A percentile compares a stretch with the other conserved stretches of the same genome.
phyloP scores from a whole-genome alignment of 1,140 invertebrate genomes.

The Pinna nobilis region DNA sequence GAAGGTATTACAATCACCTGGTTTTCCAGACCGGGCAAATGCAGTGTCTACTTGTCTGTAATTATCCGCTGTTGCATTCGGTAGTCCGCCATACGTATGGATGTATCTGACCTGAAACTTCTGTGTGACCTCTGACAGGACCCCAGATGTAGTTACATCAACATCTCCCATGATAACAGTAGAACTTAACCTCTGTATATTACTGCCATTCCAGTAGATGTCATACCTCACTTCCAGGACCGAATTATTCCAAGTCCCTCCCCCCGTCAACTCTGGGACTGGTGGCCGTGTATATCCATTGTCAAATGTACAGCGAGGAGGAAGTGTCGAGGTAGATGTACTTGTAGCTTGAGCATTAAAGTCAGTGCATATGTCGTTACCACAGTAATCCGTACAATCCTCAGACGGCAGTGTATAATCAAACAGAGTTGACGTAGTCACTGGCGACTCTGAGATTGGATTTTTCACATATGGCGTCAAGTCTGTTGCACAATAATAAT shows the following conservation, averaged over 20 bases:
- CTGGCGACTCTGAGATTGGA: not conserved
- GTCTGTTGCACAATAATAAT: slow-evolving; percentile 39
- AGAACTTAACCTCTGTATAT: slow-evolving; percentile 37
- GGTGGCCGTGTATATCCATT: slow-evolving; percentile 42
- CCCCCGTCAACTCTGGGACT: slow-evolving; percentile 5
- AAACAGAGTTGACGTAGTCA: slow-evolving; percentile 31
- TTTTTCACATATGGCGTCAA: slow-evolving; percentile 32
- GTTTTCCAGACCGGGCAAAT: slow-evolving; percentile 37
- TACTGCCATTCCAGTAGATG: slow-evolving; percentile 41
- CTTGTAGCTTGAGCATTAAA: not conserved
- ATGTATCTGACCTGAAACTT: slow-evolving; percentile 35
- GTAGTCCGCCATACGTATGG: slow-evolving; percentile 18
- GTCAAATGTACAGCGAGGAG: slow-evolving; percentile 48
- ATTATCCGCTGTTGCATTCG: slow-evolving; percentile 25
- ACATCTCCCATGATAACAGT: slow-evolving; percentile 43
- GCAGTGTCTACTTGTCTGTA: slow-evolving; percentile 22
- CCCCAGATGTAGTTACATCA: not conserved
- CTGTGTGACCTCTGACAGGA: slow-evolving; percentile 35
- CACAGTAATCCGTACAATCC: slow-evolving; percentile 22
- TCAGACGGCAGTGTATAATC: slow-evolving; percentile 25
- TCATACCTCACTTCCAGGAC: slow-evolving; percentile 44
- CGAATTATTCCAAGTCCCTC: slow-evolving; percentile 32
- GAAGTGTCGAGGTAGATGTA: not conserved
- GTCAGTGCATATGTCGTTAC: slow-evolving; percentile 29
- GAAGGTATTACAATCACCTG: slow-evolving; percentile 24